Evolutionary conservation across 1,140 invertebrate species (phyloP).

Genomic region (Lamellibrachia luymesi): DNA sequence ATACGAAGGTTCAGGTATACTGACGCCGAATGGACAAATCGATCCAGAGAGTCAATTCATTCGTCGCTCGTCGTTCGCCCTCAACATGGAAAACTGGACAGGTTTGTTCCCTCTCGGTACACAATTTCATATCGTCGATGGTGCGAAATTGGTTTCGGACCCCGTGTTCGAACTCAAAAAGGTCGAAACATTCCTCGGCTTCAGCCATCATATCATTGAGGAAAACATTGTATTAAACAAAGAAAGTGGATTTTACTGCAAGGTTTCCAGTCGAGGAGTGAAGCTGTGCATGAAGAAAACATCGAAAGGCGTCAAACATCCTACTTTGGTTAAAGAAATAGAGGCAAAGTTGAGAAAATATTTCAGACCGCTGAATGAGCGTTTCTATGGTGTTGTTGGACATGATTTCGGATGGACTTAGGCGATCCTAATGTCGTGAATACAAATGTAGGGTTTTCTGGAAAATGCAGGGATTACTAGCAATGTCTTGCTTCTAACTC

Average conservation of each 20-base stretch:
- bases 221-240: conserved; percentile 46
- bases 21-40: too few species aligned
- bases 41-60: too few species aligned
- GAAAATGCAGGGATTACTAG: too few species aligned
- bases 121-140: conserved; percentile 82
- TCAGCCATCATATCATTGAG: conserved; percentile 61
- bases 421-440: not conserved
- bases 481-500: too few species aligned
- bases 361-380: conserved; percentile 14
- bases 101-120: conserved; percentile 75
- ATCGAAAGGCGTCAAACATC: conserved; percentile 56
- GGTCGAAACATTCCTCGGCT: conserved; percentile 88
- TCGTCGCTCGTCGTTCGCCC: too few species aligned
- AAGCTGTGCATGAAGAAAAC: conserved; percentile 51
- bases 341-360: conserved; percentile 45
- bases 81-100: conserved; percentile 68
- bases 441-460: too few species aligned
- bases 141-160: conserved; percentile 67
- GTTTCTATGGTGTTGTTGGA: conserved; percentile 19
- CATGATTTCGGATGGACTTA: conserved; percentile 25
- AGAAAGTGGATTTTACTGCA: conserved; percentile 53
- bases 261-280: conserved; percentile 38
- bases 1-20: too few species aligned
- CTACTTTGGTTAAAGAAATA: conserved; percentile 44
- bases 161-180: conserved; percentile 69